Evolutionary conservation across 2,888 invertebrate species (phyloP), one percentile per base, ranked within the genome.

Genomic region (Mongoloraphidia duomilia): DNA sequence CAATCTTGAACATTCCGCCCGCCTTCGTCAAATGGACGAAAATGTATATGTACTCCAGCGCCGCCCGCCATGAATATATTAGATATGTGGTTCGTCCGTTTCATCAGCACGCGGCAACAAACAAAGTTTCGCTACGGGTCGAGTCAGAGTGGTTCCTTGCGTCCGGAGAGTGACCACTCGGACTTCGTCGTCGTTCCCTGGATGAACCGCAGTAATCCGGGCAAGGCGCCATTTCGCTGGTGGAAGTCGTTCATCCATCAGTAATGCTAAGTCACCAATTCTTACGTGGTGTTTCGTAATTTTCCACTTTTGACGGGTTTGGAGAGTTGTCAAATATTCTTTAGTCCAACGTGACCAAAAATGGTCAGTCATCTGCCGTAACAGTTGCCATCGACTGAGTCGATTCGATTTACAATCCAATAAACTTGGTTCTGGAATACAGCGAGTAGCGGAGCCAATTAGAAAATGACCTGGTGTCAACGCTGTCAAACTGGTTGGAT

Each of bases 381-480:
- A 33, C 6, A 13, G 35, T 11, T 51, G 11, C 17, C 17, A 45
- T 34, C 26, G 34, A 12, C 34, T 36, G 8, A 50, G n/a, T n/a
- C n/a, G n/a, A n/a, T n/a, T n/a, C n/a, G n/a, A n/a, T n/a, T n/a
- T n/a, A n/a, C n/a, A n/a, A 40, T 46, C 37, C 36, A 17, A 10
- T 6, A 46, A 40, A 11, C 33, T 33, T 10, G 46, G 46, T 34
- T 46, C 46, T n/a, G 50, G 53, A 8, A 52, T n/a, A n/a, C 47
- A 36, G 9, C 37, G 45, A 9, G 51, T 34, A 11, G 50, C 13
- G 14, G 40, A 35, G 11, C 51, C 51, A 42, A 53, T 52, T 8
- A 55, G 48, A 35, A 56, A 55, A 42, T 55, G 55, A 13, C 45
- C 52, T 9, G 55, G 50, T 2, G 54, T 55, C 5, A 54, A 44